Conservation (phyloP, 2,797 vertebrate species). For the Sebastes minor region DNA sequence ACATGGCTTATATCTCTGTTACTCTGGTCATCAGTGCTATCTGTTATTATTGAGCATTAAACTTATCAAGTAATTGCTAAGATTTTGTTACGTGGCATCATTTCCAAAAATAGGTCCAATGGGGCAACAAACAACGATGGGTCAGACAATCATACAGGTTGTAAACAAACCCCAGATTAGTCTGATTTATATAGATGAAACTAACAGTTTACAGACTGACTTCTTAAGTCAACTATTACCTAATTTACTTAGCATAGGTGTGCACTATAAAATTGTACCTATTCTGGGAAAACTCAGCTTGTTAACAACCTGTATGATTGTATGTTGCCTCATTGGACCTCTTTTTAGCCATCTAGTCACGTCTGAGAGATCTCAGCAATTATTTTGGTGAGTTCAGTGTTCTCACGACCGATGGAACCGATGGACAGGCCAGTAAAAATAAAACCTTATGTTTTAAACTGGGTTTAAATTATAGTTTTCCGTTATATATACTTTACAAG, state of each 20-base stretch:
- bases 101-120: neutral
- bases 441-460: neutral
- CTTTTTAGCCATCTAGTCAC: neutral
- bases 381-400: neutral
- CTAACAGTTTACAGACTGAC: neutral
- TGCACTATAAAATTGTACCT: neutral
- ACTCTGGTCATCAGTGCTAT: neutral
- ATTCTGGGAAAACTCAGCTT: neutral
- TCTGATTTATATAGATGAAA: neutral
- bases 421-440: neutral
- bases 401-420: neutral
- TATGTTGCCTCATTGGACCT: neutral
- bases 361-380: neutral
- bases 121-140: neutral
- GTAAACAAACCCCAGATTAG: neutral
- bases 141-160: neutral
- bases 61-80: neutral
- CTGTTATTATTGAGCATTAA: neutral
- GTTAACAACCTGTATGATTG: neutral
- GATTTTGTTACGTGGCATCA: neutral
- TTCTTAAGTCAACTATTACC: neutral
- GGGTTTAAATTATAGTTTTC: neutral
- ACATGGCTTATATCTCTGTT: neutral
- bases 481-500: neutral
- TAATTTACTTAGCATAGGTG: neutral